Evolutionary conservation across 2,797 vertebrate genomes (phyloP).

Genomic region (Phataginus tetradactyla): DNA sequence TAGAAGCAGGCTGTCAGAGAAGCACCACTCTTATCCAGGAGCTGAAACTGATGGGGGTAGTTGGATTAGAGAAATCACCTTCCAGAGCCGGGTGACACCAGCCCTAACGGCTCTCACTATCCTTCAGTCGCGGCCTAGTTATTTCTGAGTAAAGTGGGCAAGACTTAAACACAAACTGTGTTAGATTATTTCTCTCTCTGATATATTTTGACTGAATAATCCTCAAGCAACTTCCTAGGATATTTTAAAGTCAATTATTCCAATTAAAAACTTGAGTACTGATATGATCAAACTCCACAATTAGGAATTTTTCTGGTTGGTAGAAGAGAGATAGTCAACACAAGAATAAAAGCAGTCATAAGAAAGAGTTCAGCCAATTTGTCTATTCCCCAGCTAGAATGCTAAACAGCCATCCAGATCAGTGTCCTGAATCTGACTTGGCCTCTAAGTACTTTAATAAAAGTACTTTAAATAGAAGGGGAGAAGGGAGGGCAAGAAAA

Average conservation of each 20-base stretch:
- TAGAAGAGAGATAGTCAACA: background rate
- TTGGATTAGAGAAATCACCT: background rate
- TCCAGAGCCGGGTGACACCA: background rate
- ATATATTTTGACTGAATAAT: background rate
- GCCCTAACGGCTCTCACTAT: background rate
- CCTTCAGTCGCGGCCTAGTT: background rate
- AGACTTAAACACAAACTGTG: background rate
- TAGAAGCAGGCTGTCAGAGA: background rate
- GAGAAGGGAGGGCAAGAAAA: background rate
- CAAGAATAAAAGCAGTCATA: background rate
- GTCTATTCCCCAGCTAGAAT: background rate
- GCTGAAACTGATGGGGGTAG: background rate
- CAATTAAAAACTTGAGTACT: background rate
- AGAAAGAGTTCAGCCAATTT: background rate
- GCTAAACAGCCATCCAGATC: background rate
- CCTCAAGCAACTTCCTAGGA: background rate
- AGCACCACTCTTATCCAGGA: background rate
- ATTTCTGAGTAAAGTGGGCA: background rate
- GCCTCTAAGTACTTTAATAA: background rate
- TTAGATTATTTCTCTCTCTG: conserved; percentile 38
- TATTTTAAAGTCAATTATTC: background rate
- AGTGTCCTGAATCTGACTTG: background rate
- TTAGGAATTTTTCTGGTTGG: background rate
- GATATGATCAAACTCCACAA: background rate
- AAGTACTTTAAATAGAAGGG: conserved; percentile 7